Percentiles rank a stretch among this genome's conserved stretches.
phyloP scores from a whole-genome alignment of 2,113 vertebrate genomes.

The Anas platyrhynchos region DNA sequence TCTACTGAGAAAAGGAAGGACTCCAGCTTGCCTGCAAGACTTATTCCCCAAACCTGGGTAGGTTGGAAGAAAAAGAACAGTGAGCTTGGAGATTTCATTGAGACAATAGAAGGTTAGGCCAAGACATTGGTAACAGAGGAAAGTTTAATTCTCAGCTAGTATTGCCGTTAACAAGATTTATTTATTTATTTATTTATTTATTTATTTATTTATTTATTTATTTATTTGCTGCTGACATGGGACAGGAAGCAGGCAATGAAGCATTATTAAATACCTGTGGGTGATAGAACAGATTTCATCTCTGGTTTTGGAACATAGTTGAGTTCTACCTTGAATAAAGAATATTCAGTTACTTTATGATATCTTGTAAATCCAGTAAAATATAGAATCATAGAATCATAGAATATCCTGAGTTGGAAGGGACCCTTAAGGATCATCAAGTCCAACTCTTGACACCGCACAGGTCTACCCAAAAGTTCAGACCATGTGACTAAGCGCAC shows the following conservation, averaged over 20 bases:
- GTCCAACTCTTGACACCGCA: too few species aligned
- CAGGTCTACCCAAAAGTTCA: too few species aligned
- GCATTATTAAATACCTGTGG: conserved; percentile 2
- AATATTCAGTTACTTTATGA: neutral
- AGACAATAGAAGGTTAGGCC: neutral
- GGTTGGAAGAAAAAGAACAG: neutral
- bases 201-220: neutral
- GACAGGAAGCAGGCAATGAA: conserved; percentile 18
- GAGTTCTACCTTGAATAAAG: neutral
- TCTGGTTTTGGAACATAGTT: neutral
- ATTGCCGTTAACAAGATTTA: neutral
- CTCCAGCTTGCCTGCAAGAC: neutral
- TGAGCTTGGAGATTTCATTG: neutral
- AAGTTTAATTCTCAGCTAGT: conserved; percentile 24
- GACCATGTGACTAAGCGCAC: too few species aligned
- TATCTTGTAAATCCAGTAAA: neutral
- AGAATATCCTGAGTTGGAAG: too few species aligned
- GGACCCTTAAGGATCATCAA: too few species aligned
- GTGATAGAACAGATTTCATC: neutral
- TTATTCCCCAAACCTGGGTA: neutral
- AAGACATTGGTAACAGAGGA: neutral
- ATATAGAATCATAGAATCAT: too few species aligned
- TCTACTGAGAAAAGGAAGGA: neutral
- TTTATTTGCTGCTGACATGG: conserved; percentile 2
- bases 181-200: neutral